phyloP scores from a whole-genome alignment of 2,888 invertebrate species.

The Pherbina coryleti region DNA sequence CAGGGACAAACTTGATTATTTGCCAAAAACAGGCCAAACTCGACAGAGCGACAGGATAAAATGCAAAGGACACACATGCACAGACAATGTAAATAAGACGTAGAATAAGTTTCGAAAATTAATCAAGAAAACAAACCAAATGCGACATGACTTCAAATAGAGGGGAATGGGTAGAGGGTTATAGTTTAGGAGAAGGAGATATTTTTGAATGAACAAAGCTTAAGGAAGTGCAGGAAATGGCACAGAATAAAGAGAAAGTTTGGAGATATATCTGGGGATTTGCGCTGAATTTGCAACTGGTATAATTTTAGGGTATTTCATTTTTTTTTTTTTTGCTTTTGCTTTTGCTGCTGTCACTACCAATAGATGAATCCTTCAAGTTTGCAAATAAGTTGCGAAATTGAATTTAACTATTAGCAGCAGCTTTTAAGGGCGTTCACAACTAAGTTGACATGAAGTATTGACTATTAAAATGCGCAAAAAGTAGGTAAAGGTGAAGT shows the following conservation, averaged over 20 bases:
- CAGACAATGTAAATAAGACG: slow-evolving; percentile 40
- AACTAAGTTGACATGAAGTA: too few relatives aligned
- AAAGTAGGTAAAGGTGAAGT: too few relatives aligned
- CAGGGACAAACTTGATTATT: slow-evolving; percentile 48
- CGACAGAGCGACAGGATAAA: neutral
- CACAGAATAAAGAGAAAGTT: neutral
- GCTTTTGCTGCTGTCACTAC: too few relatives aligned
- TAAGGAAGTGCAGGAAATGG: neutral
- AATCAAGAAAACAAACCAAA: slow-evolving; percentile 53
- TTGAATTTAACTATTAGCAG: too few relatives aligned
- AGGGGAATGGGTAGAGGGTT: neutral
- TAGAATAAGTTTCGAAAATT: slow-evolving; percentile 48
- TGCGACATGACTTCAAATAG: slow-evolving; percentile 23
- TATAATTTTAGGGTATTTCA: too few relatives aligned
- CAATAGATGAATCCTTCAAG: too few relatives aligned
- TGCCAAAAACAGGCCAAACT: slow-evolving; percentile 51
- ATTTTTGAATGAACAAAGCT: slow-evolving; percentile 8
- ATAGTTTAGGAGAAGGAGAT: neutral
- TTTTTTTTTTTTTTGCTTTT: too few relatives aligned
- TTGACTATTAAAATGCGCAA: too few relatives aligned
- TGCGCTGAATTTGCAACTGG: too few relatives aligned
- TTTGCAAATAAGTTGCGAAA: too few relatives aligned
- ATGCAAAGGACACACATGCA: neutral
- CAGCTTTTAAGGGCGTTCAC: too few relatives aligned
- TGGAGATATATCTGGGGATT: neutral